Conservation (phyloP, 2,113 vertebrate species). For the Dicrurus megarhynchus region DNA sequence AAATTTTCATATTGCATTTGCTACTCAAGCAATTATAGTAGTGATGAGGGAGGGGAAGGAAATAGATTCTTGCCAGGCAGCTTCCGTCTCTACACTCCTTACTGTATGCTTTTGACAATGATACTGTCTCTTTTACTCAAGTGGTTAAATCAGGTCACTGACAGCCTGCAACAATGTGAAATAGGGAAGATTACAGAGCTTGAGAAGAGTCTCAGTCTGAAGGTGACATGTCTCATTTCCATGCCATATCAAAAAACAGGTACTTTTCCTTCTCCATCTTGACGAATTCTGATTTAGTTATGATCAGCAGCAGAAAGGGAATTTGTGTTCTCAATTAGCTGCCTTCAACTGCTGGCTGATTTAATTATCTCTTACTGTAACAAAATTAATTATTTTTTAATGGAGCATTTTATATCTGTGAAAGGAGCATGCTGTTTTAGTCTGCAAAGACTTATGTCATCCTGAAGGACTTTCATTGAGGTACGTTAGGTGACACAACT, state of each 20-base stretch:
- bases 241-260: background rate
- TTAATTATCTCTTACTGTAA: constrained; percentile 17
- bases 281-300: background rate
- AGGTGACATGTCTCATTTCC: background rate
- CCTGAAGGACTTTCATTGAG: background rate
- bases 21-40: background rate
- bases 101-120: background rate
- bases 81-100: background rate
- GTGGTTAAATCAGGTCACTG: background rate
- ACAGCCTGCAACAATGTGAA: background rate
- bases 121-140: background rate
- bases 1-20: background rate
- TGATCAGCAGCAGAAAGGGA: background rate
- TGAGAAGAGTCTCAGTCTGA: background rate
- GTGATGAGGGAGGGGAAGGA: background rate
- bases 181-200: background rate
- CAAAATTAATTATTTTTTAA: background rate
- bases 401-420: background rate
- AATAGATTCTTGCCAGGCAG: background rate
- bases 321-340: background rate
- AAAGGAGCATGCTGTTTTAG: background rate
- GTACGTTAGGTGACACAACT: background rate
- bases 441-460: background rate
- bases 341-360: background rate
- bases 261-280: background rate